Evolutionary conservation across 2,888 invertebrate genomes (phyloP).

Genomic region (Fragum fragum): DNA sequence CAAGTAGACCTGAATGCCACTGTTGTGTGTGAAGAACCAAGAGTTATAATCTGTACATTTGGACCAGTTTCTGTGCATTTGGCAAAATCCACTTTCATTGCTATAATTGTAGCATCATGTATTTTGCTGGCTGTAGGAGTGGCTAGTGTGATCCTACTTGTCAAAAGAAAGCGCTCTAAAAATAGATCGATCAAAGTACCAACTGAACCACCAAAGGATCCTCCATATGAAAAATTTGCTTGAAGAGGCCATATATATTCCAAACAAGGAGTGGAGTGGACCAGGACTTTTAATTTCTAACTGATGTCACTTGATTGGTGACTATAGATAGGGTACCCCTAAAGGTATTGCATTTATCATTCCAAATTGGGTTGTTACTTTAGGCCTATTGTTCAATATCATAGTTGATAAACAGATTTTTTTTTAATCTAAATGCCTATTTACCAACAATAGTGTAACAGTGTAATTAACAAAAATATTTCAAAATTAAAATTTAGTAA

Average conservation of each 20-base stretch:
- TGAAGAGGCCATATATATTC: background rate
- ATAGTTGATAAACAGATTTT: no score
- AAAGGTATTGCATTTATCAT: background rate
- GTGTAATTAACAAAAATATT: no score
- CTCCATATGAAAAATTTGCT: constrained; percentile 20
- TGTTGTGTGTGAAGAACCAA: constrained; percentile 37
- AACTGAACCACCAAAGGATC: constrained; percentile 11
- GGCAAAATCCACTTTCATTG: constrained; percentile 12
- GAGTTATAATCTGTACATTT: constrained; percentile 30
- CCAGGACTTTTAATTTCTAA: background rate
- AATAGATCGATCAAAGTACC: background rate
- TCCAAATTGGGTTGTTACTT: background rate
- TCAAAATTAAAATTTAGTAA: no score
- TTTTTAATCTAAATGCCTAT: no score
- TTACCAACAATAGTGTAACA: no score
- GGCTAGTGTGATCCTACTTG: background rate
- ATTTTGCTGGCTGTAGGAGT: background rate
- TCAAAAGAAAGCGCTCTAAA: background rate
- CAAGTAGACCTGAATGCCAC: constrained; percentile 22
- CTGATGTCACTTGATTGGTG: background rate
- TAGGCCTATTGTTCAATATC: background rate
- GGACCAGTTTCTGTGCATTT: constrained; percentile 12
- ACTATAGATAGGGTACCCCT: background rate
- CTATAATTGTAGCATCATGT: constrained; percentile 14
- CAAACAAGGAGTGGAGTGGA: background rate